Evolutionary conservation across 2,797 vertebrate genomes (phyloP), one percentile per base, ranked within the genome.

Genomic region (Xiphophorus birchmanni): DNA sequence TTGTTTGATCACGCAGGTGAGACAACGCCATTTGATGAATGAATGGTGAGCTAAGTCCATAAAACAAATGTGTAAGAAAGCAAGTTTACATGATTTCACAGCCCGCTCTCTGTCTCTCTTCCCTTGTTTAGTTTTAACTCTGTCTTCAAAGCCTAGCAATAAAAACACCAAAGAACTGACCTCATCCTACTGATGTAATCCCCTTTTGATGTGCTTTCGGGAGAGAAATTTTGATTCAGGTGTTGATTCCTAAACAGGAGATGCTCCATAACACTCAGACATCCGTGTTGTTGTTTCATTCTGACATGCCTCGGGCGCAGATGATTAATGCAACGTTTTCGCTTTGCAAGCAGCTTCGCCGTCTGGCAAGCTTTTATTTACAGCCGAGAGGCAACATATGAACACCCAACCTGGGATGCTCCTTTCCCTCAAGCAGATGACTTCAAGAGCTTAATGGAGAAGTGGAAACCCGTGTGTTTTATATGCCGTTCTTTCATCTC

Each of bases 151-250:
- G 81, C 81, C 56, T 83, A 86, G 87, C 88, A 86, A 87, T 90
- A 86, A 90, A 91, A 92, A 86, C 86, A 90, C 87, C 74, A 84
- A 86, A 84, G 86, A 77, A 13, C 78, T 91, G 91, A 93, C 86
- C 88, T 94, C 92, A 91, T 84, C 81, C 71, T 74, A 80, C 77
- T 93, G 89, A 93, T 86, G 86, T 91, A 90, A 93, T 86, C 45
- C 23, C 72, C 82, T 79, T 84, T 84, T 84, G 82, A 91, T 91
- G 86, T 78, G 84, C 88, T 87, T 88, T 82, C 82, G 52, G 90
- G 74, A 82, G 76, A 79, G 72, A 91, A 88, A 89, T 91, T 75
- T 84, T 54, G 75, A 82, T 82, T 80, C 76, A n/a, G 77, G 84
- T 84, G 86, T 91, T 23, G n/a, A 84, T 78, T 87, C 77, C 83